Percentiles rank a stretch among this genome's conserved stretches.
Evolutionary conservation across 2,888 invertebrate genomes (phyloP).

Genomic region (Trissoscelio sp.): DNA sequence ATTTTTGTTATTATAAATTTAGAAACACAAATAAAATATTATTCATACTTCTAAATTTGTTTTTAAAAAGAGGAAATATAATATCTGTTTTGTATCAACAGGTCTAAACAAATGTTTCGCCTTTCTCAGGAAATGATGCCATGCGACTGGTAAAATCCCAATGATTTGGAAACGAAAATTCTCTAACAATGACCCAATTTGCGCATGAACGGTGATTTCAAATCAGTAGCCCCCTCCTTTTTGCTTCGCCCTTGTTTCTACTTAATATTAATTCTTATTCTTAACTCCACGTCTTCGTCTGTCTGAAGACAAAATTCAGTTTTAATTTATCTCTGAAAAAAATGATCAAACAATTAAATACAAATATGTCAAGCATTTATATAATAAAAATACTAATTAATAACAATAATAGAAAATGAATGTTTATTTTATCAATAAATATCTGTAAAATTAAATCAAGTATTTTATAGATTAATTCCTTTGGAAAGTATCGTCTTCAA

Average conservation of each 20-base stretch:
- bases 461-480: no score
- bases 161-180: slow-evolving; percentile 11
- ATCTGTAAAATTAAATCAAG: neutral
- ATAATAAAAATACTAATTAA: no score
- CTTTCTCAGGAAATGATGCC: slow-evolving; percentile 5
- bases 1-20: no score
- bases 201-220: slow-evolving; percentile 15
- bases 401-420: neutral
- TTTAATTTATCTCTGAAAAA: no score
- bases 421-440: neutral
- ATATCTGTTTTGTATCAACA: slow-evolving; percentile 7
- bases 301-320: neutral
- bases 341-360: no score
- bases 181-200: slow-evolving; percentile 18
- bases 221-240: neutral
- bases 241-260: slow-evolving; percentile 15
- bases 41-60: no score
- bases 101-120: neutral
- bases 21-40: no score
- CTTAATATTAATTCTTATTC: slow-evolving; percentile 21
- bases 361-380: no score
- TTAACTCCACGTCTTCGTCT: slow-evolving; percentile 15
- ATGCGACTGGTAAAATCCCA: neutral
- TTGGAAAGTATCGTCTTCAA: neutral
- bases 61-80: no score